Percentiles rank a stretch among this genome's conserved stretches.
Conservation (phyloP, 1,140 invertebrate genomes). For the Aphelinus certus region DNA sequence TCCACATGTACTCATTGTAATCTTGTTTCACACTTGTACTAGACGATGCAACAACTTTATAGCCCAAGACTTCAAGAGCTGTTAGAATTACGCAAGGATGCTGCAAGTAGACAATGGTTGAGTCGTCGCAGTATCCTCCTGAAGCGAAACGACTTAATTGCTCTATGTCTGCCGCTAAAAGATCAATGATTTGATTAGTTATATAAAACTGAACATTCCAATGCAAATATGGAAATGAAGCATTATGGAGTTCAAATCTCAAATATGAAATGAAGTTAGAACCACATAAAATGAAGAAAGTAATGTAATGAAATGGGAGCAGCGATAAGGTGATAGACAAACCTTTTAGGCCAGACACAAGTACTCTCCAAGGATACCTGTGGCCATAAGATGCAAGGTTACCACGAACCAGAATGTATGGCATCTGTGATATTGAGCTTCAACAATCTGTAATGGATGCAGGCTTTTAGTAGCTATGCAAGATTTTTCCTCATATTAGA, state of each 20-base stretch:
- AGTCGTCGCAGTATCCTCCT: constrained; percentile 81
- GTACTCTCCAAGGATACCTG: constrained; percentile 84
- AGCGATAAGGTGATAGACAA: constrained; percentile 10
- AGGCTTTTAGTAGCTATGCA: constrained; percentile 25
- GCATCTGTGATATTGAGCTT: constrained; percentile 70
- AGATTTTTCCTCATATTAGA: neutral
- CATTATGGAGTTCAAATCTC: too few relatives aligned
- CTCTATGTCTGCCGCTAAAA: constrained; percentile 80
- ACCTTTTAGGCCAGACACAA: constrained; percentile 86
- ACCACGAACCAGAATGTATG: constrained; percentile 87
- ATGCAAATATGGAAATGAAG: neutral
- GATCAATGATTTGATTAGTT: constrained; percentile 12
- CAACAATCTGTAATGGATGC: constrained; percentile 42
- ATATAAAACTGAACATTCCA: neutral
- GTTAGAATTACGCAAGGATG: constrained; percentile 87
- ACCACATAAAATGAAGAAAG: too few relatives aligned
- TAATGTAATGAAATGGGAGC: constrained; percentile 20
- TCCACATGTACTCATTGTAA: constrained; percentile 91
- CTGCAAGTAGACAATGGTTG: constrained; percentile 84
- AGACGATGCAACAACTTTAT: constrained; percentile 85
- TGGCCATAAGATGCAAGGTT: constrained; percentile 86
- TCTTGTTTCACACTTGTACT: constrained; percentile 85
- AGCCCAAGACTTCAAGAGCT: constrained; percentile 85
- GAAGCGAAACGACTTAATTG: constrained; percentile 81
- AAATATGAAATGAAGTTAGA: too few relatives aligned